Conservation (phyloP, 2,113 vertebrate genomes). For the Pseudorhombus dupliciocellatus region DNA sequence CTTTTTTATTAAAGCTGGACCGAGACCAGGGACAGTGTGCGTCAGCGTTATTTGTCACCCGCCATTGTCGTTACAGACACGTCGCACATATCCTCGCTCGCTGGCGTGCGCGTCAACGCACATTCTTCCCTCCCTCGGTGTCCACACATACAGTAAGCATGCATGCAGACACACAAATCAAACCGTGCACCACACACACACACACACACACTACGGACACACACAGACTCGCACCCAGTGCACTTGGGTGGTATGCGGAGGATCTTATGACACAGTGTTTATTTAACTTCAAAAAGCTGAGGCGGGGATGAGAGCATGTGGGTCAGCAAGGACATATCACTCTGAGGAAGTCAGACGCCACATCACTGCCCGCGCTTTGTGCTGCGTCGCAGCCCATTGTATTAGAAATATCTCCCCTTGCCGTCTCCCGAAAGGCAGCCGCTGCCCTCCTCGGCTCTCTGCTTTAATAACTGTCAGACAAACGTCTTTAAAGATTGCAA, state of each 20-base stretch:
- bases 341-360: slow-evolving; percentile 62
- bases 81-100: slow-evolving; percentile 47
- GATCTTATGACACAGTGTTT: slow-evolving; percentile 74
- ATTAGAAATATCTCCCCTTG: slow-evolving; percentile 53
- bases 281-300: slow-evolving; percentile 74
- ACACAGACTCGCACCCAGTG: slow-evolving; percentile 56
- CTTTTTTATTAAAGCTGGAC: slow-evolving; percentile 71
- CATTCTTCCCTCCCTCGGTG: slow-evolving; percentile 16
- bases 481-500: slow-evolving; percentile 46
- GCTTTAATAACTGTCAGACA: slow-evolving; percentile 50
- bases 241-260: slow-evolving; percentile 74
- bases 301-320: slow-evolving; percentile 66
- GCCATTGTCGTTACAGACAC: slow-evolving; percentile 63
- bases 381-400: slow-evolving; percentile 46
- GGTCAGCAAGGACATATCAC: slow-evolving; percentile 69
- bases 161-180: slow-evolving; percentile 55
- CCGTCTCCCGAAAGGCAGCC: slow-evolving; percentile 35
- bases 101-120: slow-evolving; percentile 27
- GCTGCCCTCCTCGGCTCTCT: slow-evolving; percentile 33
- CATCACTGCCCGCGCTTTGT: slow-evolving; percentile 53
- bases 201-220: slow-evolving; percentile 50
- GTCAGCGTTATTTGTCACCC: slow-evolving; percentile 72
- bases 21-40: slow-evolving; percentile 63
- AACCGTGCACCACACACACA: slow-evolving; percentile 37
- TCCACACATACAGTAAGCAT: slow-evolving; percentile 40